Conservation (phyloP, 2,797 vertebrate species). For the Phalanger gymnotis region DNA sequence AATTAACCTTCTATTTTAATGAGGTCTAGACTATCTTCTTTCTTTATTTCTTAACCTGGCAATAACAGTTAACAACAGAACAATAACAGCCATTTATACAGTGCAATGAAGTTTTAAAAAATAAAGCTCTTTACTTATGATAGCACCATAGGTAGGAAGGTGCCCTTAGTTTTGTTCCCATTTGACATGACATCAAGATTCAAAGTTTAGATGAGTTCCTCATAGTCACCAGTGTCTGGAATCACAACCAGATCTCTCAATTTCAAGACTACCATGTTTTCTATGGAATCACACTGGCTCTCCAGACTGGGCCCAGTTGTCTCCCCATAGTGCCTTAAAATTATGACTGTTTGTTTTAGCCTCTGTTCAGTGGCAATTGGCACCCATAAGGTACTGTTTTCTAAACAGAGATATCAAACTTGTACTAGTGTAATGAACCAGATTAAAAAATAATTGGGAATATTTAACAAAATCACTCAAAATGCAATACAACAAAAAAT, state of each 20-base stretch:
- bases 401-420: not conserved
- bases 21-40: not conserved
- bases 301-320: not conserved
- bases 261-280: not conserved
- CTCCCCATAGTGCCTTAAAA: not conserved
- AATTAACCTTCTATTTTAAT: not conserved
- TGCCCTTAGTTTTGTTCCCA: not conserved
- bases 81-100: not conserved
- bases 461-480: not conserved
- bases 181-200: not conserved
- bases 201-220: not conserved
- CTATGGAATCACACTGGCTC: not conserved
- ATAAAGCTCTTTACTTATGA: not conserved
- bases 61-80: not conserved
- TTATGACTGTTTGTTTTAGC: not conserved
- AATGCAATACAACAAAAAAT: not conserved
- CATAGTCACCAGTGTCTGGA: not conserved
- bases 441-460: not conserved
- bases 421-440: not conserved
- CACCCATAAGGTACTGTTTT: not conserved
- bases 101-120: not conserved
- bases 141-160: not conserved
- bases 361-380: not conserved
- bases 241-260: not conserved
- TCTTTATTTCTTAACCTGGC: not conserved